Evolutionary conservation across 2,888 invertebrate genomes (phyloP).

Genomic region (Amphipoea oculea): DNA sequence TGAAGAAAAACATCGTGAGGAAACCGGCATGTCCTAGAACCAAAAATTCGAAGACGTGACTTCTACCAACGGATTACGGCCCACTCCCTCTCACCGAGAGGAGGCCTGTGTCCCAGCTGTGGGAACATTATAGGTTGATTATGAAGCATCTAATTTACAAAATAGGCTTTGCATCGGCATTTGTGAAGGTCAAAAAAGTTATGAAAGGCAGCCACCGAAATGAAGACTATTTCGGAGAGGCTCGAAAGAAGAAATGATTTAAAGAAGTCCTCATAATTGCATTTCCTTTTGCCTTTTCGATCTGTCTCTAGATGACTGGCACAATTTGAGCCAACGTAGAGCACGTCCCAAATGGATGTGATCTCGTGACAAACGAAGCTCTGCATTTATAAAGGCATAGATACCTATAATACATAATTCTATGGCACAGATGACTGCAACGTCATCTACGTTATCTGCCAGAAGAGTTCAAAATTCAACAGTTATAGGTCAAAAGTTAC

Average conservation of each 20-base stretch:
- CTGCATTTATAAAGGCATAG: neutral
- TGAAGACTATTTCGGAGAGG: neutral
- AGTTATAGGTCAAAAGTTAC: neutral
- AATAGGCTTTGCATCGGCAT: neutral
- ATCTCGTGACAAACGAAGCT: neutral
- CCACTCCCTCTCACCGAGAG: too few relatives aligned
- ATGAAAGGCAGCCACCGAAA: neutral
- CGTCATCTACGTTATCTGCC: neutral
- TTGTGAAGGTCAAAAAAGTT: neutral
- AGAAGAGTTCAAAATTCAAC: neutral
- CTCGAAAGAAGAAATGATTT: neutral
- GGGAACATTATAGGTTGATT: too few relatives aligned
- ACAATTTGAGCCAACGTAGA: too few relatives aligned
- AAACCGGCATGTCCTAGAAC: too few relatives aligned
- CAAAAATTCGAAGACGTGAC: too few relatives aligned
- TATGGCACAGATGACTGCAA: neutral
- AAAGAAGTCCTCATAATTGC: neutral
- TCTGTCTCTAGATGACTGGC: neutral
- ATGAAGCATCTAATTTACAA: too few relatives aligned
- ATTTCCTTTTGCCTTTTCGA: neutral
- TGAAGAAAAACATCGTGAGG: too few relatives aligned
- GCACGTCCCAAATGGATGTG: neutral
- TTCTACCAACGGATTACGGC: too few relatives aligned
- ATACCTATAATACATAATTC: neutral
- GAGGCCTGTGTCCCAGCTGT: too few relatives aligned